phyloP scores from a whole-genome alignment of 2,888 invertebrate genomes.

The Suillia variegata region DNA sequence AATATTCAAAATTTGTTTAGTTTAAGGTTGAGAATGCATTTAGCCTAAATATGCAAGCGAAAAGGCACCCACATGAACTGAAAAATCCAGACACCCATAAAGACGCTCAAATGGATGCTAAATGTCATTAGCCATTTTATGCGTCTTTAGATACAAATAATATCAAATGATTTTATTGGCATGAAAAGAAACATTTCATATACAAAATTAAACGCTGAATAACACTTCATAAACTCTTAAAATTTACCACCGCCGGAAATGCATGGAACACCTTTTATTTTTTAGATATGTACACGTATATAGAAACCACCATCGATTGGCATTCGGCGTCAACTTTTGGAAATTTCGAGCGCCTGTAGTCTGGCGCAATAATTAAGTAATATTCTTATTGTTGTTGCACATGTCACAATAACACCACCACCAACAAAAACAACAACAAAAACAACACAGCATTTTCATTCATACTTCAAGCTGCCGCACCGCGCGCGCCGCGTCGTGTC shows the following conservation, averaged over 20 bases:
- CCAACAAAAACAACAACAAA: constrained; percentile 14
- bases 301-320: too few relatives aligned
- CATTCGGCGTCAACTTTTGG: not conserved
- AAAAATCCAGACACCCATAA: not conserved
- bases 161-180: not conserved
- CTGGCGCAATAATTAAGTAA: constrained; percentile 56
- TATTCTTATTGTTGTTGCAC: constrained; percentile 26
- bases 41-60: too few relatives aligned
- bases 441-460: constrained; percentile 19
- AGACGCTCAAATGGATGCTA: not conserved
- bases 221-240: constrained; percentile 1
- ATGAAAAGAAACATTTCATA: too few relatives aligned
- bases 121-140: not conserved
- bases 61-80: not conserved
- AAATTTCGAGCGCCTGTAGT: constrained; percentile 32
- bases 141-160: not conserved
- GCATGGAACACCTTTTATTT: too few relatives aligned
- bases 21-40: too few relatives aligned
- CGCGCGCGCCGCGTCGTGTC: not conserved
- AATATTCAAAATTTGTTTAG: too few relatives aligned
- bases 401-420: constrained; percentile 24
- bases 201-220: too few relatives aligned
- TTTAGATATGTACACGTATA: not conserved
- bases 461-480: constrained; percentile 8
- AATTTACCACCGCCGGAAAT: constrained; percentile 1